Conservation (phyloP, 2,797 vertebrate genomes). For the Sebastes minor region DNA sequence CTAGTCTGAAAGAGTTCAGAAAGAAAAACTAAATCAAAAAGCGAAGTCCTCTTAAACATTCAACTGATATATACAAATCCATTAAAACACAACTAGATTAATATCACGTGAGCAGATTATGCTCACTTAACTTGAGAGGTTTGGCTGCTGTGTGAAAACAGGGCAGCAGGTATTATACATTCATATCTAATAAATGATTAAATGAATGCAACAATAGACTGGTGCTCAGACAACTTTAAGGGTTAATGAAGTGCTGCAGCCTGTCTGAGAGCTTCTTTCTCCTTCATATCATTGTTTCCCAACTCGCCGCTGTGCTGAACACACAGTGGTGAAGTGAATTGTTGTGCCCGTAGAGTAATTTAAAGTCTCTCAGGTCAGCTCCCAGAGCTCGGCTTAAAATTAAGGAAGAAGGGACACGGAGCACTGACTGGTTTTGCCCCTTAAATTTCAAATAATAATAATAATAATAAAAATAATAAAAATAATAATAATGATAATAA, state of each 20-base stretch:
- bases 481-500: too few relatives aligned
- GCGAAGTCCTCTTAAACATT: neutral
- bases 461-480: too few relatives aligned
- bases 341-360: neutral
- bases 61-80: neutral
- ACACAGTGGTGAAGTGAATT: neutral
- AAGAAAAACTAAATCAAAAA: neutral
- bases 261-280: neutral
- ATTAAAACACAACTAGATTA: neutral
- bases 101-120: neutral
- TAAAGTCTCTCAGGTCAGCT: neutral
- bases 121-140: neutral
- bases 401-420: neutral
- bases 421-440: neutral
- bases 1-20: neutral
- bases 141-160: neutral
- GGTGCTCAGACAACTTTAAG: neutral
- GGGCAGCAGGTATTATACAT: neutral
- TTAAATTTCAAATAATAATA: neutral
- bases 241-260: neutral
- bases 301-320: slow-evolving; percentile 5
- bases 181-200: neutral
- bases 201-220: neutral
- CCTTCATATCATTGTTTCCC: neutral
- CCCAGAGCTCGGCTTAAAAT: neutral